Conservation (phyloP, 2,888 invertebrate genomes). For the Endomychus coccineus region DNA sequence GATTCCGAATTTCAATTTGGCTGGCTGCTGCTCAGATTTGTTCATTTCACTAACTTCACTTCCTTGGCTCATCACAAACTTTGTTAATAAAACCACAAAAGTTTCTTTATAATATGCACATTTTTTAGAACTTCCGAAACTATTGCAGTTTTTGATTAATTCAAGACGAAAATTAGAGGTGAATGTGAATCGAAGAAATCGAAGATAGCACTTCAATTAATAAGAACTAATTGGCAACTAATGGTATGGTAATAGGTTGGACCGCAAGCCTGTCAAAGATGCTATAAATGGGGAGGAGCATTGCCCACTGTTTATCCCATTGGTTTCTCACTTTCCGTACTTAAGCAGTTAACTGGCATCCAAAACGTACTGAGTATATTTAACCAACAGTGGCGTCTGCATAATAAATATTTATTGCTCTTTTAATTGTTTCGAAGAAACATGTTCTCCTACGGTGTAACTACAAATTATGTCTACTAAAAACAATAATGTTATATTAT, state of each 20-base stretch:
- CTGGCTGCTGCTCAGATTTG: conserved; percentile 26
- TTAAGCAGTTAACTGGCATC: no score
- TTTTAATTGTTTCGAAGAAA: no score
- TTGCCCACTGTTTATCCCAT: conserved; percentile 7
- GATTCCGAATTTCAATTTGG: conserved; percentile 61
- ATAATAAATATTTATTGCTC: no score
- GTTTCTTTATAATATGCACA: no score
- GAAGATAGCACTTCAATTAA: conserved; percentile 14
- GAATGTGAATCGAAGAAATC: not conserved
- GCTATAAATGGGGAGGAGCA: conserved; percentile 28
- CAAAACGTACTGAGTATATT: not conserved
- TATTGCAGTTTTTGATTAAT: not conserved
- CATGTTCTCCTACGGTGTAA: no score
- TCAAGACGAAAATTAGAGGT: not conserved
- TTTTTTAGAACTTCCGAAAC: conserved; percentile 1
- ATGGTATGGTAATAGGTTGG: conserved; percentile 29
- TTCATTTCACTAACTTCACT: not conserved
- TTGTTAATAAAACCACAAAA: no score
- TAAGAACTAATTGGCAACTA: conserved; percentile 31
- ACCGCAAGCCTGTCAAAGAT: conserved; percentile 28
- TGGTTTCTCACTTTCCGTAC: conserved; percentile 7
- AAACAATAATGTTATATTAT: no score
- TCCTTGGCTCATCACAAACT: not conserved
- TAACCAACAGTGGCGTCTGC: conserved; percentile 4
- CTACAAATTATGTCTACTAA: no score